These are phyloP conservation scores for Drosophila borborema DNA, from an alignment of 2,888 invertebrate genomes.

Conservation along the genomic window DNA sequence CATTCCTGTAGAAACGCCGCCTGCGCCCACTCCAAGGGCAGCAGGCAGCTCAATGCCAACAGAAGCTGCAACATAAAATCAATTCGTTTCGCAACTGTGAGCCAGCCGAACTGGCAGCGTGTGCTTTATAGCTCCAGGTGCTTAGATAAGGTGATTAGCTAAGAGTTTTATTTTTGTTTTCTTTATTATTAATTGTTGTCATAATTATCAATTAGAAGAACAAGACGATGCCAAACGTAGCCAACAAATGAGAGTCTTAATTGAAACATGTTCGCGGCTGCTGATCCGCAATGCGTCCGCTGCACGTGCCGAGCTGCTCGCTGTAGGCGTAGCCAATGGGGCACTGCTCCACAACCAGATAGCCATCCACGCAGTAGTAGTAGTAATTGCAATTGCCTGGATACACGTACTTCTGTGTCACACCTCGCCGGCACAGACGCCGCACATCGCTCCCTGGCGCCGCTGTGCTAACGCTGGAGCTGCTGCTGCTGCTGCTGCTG, in stretches of 20 bases:
- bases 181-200: not conserved
- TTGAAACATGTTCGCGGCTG: slow-evolving; percentile 40
- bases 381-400: slow-evolving; percentile 69
- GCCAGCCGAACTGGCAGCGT: slow-evolving; percentile 2
- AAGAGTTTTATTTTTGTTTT: slow-evolving; percentile 43
- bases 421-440: slow-evolving; percentile 47
- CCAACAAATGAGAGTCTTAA: slow-evolving; percentile 53
- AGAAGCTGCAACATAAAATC: slow-evolving; percentile 56
- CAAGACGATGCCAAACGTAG: not conserved
- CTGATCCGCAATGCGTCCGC: slow-evolving; percentile 33
- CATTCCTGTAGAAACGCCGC: slow-evolving; percentile 73
- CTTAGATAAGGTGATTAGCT: slow-evolving; percentile 58
- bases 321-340: slow-evolving; percentile 72
- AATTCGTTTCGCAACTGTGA: slow-evolving; percentile 44
- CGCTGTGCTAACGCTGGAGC: slow-evolving; percentile 3
- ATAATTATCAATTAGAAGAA: slow-evolving; percentile 24
- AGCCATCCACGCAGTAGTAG: slow-evolving; percentile 64
- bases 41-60: slow-evolving; percentile 49
- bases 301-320: slow-evolving; percentile 40
- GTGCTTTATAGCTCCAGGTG: slow-evolving; percentile 56
- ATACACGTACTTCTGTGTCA: slow-evolving; percentile 59
- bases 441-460: slow-evolving; percentile 32
- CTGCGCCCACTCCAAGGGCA: slow-evolving; percentile 12
- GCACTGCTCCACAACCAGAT: slow-evolving; percentile 75
- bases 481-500: slow-evolving; percentile 3